A percentile compares a stretch with the other conserved stretches of the same genome.
These are phyloP conservation scores for Bucco capensis DNA, from an alignment of 2,113 vertebrate species.

Conservation along the genomic window DNA sequence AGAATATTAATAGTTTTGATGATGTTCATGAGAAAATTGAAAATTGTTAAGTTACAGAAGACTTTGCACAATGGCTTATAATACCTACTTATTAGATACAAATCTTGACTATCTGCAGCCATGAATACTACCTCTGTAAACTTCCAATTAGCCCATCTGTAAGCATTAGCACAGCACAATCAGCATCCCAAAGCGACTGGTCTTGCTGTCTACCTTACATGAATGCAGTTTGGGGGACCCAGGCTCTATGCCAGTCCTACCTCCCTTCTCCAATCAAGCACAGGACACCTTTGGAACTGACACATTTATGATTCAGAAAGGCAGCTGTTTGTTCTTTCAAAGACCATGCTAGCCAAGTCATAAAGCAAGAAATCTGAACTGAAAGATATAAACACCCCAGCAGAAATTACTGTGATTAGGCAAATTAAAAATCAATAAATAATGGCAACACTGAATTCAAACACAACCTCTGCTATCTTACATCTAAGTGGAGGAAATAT, in stretches of 20 bases:
- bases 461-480: not conserved
- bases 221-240: not conserved
- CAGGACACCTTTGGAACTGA: not conserved
- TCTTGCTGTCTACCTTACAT: not conserved
- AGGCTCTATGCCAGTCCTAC: not conserved
- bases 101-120: not conserved
- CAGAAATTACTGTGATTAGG: not conserved
- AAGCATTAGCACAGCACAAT: not conserved
- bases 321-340: not conserved
- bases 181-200: not conserved
- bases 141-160: not conserved
- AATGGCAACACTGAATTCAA: conserved; percentile 12
- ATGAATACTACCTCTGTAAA: not conserved
- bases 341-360: not conserved
- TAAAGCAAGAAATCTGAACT: conserved; percentile 12
- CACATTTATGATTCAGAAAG: not conserved
- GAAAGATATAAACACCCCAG: not conserved
- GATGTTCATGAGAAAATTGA: not conserved
- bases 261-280: not conserved
- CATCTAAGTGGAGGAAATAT: not conserved
- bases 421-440: conserved; percentile 37
- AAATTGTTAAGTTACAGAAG: not conserved
- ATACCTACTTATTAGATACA: not conserved
- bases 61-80: not conserved
- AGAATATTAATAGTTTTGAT: not conserved